A percentile compares a stretch with the other conserved stretches of the same genome.
phyloP scores from a whole-genome alignment of 2,888 invertebrate genomes.

The Watsonalla binaria region DNA sequence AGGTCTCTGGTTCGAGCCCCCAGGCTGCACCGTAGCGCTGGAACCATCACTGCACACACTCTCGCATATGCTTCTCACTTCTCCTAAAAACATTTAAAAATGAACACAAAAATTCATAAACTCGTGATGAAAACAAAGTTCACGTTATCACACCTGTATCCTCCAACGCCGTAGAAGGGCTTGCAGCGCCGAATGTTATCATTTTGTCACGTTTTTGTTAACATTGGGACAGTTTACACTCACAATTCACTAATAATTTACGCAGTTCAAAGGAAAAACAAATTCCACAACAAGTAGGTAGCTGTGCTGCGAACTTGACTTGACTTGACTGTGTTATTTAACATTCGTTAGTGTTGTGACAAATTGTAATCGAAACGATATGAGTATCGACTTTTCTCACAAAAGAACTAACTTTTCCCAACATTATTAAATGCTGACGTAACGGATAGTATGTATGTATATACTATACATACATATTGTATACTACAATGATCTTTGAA shows the following conservation, averaged over 20 bases:
- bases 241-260: slow-evolving; percentile 46
- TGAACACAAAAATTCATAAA: slow-evolving; percentile 28
- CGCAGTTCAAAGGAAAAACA: slow-evolving; percentile 37
- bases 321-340: slow-evolving; percentile 56
- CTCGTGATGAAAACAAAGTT: slow-evolving; percentile 39
- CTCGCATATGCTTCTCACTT: slow-evolving; percentile 74
- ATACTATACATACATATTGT: too few species aligned
- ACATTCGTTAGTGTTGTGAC: slow-evolving; percentile 50
- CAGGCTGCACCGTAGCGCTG: slow-evolving; percentile 68
- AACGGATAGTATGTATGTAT: too few species aligned
- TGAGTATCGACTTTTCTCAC: background rate
- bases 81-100: slow-evolving; percentile 42
- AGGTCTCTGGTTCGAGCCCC: slow-evolving; percentile 69
- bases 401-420: background rate
- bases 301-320: slow-evolving; percentile 21
- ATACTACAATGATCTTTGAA: too few species aligned
- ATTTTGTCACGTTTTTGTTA: slow-evolving; percentile 60
- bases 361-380: slow-evolving; percentile 5
- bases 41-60: slow-evolving; percentile 76
- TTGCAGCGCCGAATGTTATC: slow-evolving; percentile 69
- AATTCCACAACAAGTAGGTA: slow-evolving; percentile 47
- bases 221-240: slow-evolving; percentile 58
- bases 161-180: slow-evolving; percentile 59
- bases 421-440: too few species aligned
- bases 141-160: slow-evolving; percentile 54